Percentiles rank a stretch among this genome's conserved stretches.
Conservation (phyloP, 2,797 vertebrate species). For the Amblyraja radiata region DNA sequence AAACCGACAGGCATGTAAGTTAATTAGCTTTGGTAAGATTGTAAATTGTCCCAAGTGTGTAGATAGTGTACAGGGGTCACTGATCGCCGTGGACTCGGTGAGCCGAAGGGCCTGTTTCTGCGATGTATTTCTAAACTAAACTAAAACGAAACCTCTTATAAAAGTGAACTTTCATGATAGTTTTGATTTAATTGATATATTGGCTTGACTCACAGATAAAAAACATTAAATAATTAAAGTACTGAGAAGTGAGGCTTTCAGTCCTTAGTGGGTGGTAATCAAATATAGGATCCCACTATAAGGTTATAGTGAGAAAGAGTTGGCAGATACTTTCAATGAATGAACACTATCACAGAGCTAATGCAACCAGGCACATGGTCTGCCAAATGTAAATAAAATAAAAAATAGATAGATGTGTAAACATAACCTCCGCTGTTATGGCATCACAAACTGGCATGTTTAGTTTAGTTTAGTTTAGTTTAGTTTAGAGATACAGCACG, state of each 20-base stretch:
- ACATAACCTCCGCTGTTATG: background rate
- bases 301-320: background rate
- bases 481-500: too few species aligned
- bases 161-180: too few species aligned
- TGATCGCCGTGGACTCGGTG: too few species aligned
- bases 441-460: background rate
- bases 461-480: too few species aligned
- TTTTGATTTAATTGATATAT: background rate
- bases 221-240: background rate
- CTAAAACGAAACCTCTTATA: too few species aligned
- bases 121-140: too few species aligned
- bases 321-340: background rate
- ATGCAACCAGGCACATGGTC: background rate
- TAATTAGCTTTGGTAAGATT: too few species aligned
- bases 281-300: background rate
- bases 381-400: background rate
- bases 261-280: background rate
- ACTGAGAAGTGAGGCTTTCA: background rate
- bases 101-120: too few species aligned
- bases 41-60: too few species aligned
- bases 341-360: background rate
- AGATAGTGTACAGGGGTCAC: too few species aligned
- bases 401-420: background rate
- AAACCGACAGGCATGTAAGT: too few species aligned
- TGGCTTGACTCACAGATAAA: background rate